Evolutionary conservation across 2,113 vertebrate species (phyloP).

Genomic region (Crypturellus undulatus): DNA sequence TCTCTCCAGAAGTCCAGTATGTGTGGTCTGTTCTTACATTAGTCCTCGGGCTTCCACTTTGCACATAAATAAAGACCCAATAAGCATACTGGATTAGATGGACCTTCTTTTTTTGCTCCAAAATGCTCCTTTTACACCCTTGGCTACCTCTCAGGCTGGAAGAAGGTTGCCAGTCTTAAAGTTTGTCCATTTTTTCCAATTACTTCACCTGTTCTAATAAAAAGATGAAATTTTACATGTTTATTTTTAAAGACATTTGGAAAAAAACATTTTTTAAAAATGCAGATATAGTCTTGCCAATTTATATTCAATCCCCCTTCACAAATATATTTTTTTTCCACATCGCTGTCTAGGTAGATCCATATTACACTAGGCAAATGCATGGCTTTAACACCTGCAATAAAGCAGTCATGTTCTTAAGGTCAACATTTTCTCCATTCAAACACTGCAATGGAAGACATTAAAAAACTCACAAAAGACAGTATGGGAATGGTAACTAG

Average conservation of each 20-base stretch:
- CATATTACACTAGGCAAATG: background rate
- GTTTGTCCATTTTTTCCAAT: background rate
- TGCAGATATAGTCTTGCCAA: background rate
- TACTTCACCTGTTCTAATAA: background rate
- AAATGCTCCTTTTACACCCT: background rate
- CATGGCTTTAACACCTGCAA: background rate
- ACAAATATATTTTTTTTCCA: background rate
- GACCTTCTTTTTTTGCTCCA: background rate
- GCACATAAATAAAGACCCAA: background rate
- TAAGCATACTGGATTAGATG: background rate
- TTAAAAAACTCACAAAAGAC: background rate
- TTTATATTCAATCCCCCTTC: background rate
- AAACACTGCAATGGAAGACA: background rate
- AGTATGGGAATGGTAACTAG: background rate
- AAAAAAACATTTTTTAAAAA: background rate
- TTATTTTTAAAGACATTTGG: background rate
- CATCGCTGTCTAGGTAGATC: background rate
- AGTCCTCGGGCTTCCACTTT: background rate
- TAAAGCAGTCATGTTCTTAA: background rate
- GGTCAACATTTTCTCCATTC: background rate
- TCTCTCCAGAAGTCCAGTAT: background rate
- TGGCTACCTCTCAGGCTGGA: background rate
- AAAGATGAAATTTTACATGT: background rate
- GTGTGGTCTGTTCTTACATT: background rate
- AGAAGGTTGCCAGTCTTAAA: background rate